Evolutionary conservation across 1,140 invertebrate species (phyloP).

Genomic region (Lineus longissimus): DNA sequence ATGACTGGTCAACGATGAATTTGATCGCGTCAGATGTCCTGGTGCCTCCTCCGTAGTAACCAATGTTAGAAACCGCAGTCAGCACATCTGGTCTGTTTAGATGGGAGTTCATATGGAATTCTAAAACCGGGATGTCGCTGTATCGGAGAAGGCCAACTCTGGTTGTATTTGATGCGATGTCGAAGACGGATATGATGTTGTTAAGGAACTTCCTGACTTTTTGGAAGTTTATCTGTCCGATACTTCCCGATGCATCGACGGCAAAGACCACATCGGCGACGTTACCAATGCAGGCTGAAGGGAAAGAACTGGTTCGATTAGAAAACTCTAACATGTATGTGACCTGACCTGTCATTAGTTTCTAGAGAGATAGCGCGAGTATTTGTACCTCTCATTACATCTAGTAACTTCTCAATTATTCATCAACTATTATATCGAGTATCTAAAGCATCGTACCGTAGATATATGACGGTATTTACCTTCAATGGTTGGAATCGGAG

Average conservation of each 20-base stretch:
- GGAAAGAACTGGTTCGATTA: too few species aligned
- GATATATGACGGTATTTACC: too few species aligned
- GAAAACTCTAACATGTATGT: too few species aligned
- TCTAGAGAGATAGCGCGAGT: too few species aligned
- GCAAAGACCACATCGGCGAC: constrained; percentile 29
- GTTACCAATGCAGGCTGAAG: too few species aligned
- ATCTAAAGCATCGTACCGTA: too few species aligned
- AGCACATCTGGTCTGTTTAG: constrained; percentile 25
- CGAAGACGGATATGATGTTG: constrained; percentile 25
- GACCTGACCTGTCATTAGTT: too few species aligned
- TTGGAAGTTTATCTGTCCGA: constrained; percentile 28
- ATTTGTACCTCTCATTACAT: too few species aligned
- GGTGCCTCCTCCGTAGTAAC: constrained; percentile 39
- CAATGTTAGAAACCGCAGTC: constrained; percentile 31
- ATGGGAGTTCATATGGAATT: constrained; percentile 44
- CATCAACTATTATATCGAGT: too few species aligned
- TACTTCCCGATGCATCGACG: constrained; percentile 37
- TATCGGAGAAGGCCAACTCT: constrained; percentile 40
- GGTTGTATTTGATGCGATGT: constrained; percentile 32
- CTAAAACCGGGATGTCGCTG: constrained; percentile 26
- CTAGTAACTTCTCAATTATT: too few species aligned
- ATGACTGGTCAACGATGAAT: constrained; percentile 34
- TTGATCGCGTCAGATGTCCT: constrained; percentile 41
- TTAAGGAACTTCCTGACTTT: constrained; percentile 34
- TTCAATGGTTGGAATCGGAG: too few species aligned